These are phyloP conservation scores for Bradypodion ventrale DNA, from an alignment of 2,797 vertebrate genomes.

Conservation along the genomic window DNA sequence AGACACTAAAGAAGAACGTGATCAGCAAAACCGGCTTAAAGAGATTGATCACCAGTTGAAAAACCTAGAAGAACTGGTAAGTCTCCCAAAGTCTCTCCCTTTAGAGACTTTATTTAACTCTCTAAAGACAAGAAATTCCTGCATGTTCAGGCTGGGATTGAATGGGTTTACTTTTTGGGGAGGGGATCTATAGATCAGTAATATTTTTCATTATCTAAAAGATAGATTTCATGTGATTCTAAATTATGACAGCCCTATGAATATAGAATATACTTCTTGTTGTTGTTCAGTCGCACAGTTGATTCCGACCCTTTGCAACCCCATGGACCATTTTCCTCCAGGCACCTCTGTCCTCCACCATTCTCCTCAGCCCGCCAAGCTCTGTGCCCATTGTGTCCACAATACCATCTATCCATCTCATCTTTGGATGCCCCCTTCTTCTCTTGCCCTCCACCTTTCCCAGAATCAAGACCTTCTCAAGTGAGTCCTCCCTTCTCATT, in stretches of 20 bases:
- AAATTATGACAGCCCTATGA: not conserved
- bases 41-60: slow-evolving; percentile 90
- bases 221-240: not conserved
- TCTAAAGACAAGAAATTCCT: slow-evolving; percentile 22
- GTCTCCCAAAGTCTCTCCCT: slow-evolving; percentile 35
- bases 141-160: not conserved
- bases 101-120: not conserved
- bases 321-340: no score
- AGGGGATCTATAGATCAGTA: no score
- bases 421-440: no score
- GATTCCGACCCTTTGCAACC: no score
- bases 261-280: not conserved
- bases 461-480: no score
- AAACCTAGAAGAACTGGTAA: slow-evolving; percentile 74
- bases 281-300: no score
- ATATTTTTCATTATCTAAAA: not conserved
- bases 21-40: slow-evolving; percentile 82
- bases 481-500: no score
- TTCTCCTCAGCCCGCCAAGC: no score
- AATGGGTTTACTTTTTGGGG: not conserved
- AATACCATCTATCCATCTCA: no score
- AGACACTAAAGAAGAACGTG: slow-evolving; percentile 82
- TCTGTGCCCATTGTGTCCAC: no score
- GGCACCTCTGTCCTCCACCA: no score
- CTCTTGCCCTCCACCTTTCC: no score